phyloP scores from a whole-genome alignment of 2,113 vertebrate species.

The Dipodomys stephensi region DNA sequence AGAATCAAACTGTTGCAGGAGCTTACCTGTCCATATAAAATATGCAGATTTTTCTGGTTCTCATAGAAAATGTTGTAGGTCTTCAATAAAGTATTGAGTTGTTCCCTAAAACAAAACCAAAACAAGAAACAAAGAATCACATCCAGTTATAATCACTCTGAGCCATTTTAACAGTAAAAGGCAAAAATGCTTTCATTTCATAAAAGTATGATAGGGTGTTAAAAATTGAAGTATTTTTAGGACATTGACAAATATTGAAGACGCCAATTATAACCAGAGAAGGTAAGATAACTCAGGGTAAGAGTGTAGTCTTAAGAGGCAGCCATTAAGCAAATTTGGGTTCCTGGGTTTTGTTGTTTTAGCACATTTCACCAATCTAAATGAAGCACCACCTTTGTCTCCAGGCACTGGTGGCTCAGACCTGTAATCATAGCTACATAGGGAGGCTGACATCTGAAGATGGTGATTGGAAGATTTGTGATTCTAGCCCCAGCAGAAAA shows the following conservation, averaged over 20 bases:
- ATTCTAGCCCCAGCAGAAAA: too few species aligned
- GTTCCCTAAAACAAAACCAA: slow-evolving; percentile 80
- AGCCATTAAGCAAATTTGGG: background rate
- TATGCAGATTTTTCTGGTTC: slow-evolving; percentile 88
- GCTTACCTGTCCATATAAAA: slow-evolving; percentile 86
- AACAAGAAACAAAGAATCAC: slow-evolving; percentile 17
- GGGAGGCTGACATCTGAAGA: too few species aligned
- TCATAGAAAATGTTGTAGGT: slow-evolving; percentile 88
- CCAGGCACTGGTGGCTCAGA: too few species aligned
- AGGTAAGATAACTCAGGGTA: background rate
- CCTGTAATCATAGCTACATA: too few species aligned
- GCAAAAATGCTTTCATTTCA: background rate
- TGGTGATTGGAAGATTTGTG: too few species aligned
- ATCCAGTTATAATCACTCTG: background rate
- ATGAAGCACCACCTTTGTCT: background rate
- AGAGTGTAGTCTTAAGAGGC: background rate
- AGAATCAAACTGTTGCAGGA: background rate
- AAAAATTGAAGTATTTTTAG: background rate
- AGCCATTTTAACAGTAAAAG: background rate
- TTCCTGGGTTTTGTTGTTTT: background rate
- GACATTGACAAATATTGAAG: background rate
- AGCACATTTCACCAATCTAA: background rate
- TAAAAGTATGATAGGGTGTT: background rate
- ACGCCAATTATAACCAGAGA: background rate
- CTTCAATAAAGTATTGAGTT: slow-evolving; percentile 86